These are phyloP conservation scores for Ostrea denselamellosa DNA, from an alignment of 1,140 invertebrate species.

Conservation along the genomic window DNA sequence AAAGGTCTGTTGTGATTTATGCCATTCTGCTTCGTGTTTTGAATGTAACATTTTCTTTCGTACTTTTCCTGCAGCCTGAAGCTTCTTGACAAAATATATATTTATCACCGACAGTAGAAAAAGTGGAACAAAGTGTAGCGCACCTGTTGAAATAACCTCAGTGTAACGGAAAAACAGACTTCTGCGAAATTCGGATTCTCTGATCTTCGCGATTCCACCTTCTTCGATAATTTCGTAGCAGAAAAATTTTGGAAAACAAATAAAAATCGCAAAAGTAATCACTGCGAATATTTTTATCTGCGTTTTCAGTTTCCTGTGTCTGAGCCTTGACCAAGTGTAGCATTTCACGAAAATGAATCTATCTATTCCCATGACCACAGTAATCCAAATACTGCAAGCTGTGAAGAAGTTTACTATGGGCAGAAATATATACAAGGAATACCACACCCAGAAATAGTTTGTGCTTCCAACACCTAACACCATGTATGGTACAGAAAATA, in stretches of 20 bases:
- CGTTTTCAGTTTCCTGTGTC: conserved; percentile 52
- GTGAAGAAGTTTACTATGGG: conserved; percentile 64
- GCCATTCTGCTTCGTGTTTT: conserved; percentile 47
- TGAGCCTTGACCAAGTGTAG: conserved; percentile 54
- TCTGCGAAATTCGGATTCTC: conserved; percentile 1
- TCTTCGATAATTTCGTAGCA: conserved; percentile 36
- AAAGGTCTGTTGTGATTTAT: conserved; percentile 56
- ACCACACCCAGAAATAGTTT: conserved; percentile 51
- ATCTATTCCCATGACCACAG: conserved; percentile 65
- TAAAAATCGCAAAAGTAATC: conserved; percentile 42
- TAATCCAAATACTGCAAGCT: conserved; percentile 62
- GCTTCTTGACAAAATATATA: conserved; percentile 50
- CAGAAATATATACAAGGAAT: conserved; percentile 57
- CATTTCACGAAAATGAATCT: conserved; percentile 60
- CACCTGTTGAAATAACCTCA: conserved; percentile 51
- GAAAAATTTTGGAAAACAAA: conserved; percentile 61
- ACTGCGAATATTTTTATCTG: conserved; percentile 47
- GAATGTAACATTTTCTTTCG: conserved; percentile 18
- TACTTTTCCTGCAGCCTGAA: conserved; percentile 47
- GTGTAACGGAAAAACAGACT: conserved; percentile 24
- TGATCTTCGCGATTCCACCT: not conserved
- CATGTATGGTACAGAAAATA: conserved; percentile 55
- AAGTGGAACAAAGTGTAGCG: conserved; percentile 56
- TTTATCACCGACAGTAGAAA: conserved; percentile 57
- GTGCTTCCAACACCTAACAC: conserved; percentile 36